phyloP scores from a whole-genome alignment of 1,140 invertebrate genomes.

The Helicoverpa armigera region DNA sequence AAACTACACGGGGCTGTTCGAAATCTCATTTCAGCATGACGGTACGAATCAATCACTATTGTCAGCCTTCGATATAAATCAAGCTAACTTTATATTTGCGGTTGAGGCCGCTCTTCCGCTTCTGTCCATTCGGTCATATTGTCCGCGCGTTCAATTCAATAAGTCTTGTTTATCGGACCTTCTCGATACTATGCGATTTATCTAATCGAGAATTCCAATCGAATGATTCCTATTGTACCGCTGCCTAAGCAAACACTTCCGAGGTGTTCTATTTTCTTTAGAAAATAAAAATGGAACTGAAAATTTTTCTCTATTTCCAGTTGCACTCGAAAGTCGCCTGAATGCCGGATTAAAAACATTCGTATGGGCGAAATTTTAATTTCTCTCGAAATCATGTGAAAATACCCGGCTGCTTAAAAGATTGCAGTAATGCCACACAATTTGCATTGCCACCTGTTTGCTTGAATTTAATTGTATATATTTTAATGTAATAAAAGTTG shows the following conservation, averaged over 20 bases:
- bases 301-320: conserved; percentile 4
- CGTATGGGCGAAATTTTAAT: conserved; percentile 12
- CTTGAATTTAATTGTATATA: conserved; percentile 30
- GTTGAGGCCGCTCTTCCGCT: conserved; percentile 25
- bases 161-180: conserved; percentile 41
- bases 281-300: conserved; percentile 30
- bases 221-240: conserved; percentile 41
- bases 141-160: conserved; percentile 44
- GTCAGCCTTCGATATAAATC: conserved; percentile 43
- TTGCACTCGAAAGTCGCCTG: neutral
- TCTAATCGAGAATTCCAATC: conserved; percentile 44
- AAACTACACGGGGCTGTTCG: neutral
- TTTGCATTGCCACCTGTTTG: conserved; percentile 10
- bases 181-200: conserved; percentile 44
- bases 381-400: conserved; percentile 13
- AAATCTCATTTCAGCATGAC: conserved; percentile 1
- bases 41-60: conserved; percentile 33
- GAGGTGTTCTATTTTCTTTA: conserved; percentile 27
- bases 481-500: conserved; percentile 28
- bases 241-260: conserved; percentile 36
- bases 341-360: conserved; percentile 10
- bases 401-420: conserved; percentile 18
- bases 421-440: conserved; percentile 30
- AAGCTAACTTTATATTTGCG: conserved; percentile 42
- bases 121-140: conserved; percentile 37